A percentile compares a stretch with the other conserved stretches of the same genome.
These are phyloP conservation scores for Cyphomyrus discorhynchus DNA, from an alignment of 2,113 vertebrate species.

Conservation along the genomic window DNA sequence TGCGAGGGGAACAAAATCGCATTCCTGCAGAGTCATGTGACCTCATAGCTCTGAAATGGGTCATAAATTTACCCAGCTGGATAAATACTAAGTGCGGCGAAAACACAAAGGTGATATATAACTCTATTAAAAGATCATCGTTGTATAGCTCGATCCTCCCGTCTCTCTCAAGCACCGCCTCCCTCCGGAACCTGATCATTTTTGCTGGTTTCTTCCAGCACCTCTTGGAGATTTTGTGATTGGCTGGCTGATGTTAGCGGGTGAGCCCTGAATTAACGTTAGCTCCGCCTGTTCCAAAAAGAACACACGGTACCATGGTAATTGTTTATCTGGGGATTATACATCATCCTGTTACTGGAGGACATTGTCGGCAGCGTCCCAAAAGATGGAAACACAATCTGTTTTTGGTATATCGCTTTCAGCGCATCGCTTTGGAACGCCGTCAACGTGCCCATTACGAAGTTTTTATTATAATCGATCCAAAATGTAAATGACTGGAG, in stretches of 20 bases:
- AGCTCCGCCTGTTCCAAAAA: neutral
- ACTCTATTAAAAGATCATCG: neutral
- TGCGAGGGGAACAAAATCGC: neutral
- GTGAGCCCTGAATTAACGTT: neutral
- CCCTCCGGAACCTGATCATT: neutral
- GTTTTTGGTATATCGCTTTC: neutral
- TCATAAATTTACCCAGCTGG: neutral
- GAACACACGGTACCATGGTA: neutral
- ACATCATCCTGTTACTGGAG: neutral
- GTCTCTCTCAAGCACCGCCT: neutral
- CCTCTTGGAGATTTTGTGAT: neutral
- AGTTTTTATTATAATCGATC: constrained; percentile 4
- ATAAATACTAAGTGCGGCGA: neutral
- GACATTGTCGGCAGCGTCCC: neutral
- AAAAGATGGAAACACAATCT: neutral
- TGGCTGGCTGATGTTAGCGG: neutral
- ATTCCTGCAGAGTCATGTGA: neutral
- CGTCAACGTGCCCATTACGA: neutral
- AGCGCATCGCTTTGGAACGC: neutral
- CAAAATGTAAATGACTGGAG: neutral
- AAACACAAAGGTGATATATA: neutral
- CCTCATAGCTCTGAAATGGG: neutral
- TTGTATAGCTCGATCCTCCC: neutral
- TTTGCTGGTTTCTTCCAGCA: neutral
- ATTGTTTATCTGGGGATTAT: neutral